phyloP scores from a whole-genome alignment of 2,888 invertebrate species.

The Frankliniella intonsa region DNA sequence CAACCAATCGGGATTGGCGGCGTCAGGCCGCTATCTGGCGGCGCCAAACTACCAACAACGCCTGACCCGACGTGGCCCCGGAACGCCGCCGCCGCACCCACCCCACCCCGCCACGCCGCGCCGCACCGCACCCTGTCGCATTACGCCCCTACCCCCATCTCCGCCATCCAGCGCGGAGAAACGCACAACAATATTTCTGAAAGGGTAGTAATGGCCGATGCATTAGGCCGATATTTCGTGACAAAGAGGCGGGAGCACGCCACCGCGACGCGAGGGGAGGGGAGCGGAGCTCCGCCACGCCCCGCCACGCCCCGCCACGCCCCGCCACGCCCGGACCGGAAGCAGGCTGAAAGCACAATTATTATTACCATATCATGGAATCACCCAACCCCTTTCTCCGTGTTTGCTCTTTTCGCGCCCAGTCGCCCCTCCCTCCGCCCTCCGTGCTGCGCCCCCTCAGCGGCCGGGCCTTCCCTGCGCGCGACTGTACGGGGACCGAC shows the following conservation, averaged over 20 bases:
- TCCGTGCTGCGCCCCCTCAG: no score
- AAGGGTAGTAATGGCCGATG: background rate
- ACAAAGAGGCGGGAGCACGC: background rate
- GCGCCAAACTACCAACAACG: background rate
- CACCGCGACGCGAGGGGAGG: background rate
- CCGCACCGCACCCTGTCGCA: background rate
- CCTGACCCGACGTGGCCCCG: background rate
- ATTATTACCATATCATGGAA: background rate
- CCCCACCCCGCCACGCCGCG: background rate
- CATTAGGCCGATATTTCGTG: background rate
- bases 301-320: background rate
- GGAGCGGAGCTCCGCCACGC: background rate
- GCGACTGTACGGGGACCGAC: no score
- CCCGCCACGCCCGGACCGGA: background rate
- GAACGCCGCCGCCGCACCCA: background rate
- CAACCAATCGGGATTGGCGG: background rate
- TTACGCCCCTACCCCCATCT: background rate
- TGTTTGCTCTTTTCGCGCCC: no score
- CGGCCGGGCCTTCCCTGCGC: no score
- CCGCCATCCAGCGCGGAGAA: background rate
- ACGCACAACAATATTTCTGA: background rate
- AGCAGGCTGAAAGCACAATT: constrained; percentile 1
- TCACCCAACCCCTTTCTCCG: no score
- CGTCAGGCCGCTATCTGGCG: background rate
- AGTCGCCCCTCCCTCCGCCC: no score